Evolutionary conservation across 2,797 vertebrate genomes (phyloP).

Genomic region (Avahi laniger): DNA sequence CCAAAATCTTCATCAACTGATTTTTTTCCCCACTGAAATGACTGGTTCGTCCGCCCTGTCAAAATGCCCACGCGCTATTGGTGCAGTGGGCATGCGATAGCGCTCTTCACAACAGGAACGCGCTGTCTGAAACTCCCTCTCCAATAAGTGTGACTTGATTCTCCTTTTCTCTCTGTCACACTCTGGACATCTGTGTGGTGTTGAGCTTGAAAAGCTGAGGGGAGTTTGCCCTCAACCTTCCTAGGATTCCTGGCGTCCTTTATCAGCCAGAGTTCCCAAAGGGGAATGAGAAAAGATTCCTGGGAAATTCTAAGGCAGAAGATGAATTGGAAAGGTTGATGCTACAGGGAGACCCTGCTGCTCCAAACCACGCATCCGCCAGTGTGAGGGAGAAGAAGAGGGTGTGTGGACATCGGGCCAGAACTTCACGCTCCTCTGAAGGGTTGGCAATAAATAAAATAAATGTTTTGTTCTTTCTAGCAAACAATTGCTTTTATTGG

Average conservation of each 20-base stretch:
- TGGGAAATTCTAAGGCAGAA: neutral
- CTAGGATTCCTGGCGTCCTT: neutral
- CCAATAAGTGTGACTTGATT: accelerated
- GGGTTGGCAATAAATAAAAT: neutral
- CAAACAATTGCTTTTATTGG: slow-evolving; percentile 26
- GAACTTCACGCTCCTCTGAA: neutral
- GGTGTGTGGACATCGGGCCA: too few species aligned
- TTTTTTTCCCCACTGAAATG: neutral
- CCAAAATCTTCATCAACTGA: neutral
- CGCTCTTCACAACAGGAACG: neutral
- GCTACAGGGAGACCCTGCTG: too few species aligned
- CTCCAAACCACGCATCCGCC: accelerated
- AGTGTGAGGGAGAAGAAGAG: neutral
- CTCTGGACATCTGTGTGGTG: neutral
- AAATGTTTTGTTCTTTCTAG: neutral
- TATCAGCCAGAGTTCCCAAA: neutral
- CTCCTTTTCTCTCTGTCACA: neutral
- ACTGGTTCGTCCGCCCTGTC: neutral
- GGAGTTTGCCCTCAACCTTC: neutral
- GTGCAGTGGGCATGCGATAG: accelerated
- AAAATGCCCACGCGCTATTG: neutral
- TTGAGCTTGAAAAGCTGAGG: neutral
- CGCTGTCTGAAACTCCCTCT: neutral
- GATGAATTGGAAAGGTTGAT: neutral
- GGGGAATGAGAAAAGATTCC: neutral